Base-by-base conservation (phyloP, 2,113 vertebrate species). In the Ciconia maguari region DNA sequence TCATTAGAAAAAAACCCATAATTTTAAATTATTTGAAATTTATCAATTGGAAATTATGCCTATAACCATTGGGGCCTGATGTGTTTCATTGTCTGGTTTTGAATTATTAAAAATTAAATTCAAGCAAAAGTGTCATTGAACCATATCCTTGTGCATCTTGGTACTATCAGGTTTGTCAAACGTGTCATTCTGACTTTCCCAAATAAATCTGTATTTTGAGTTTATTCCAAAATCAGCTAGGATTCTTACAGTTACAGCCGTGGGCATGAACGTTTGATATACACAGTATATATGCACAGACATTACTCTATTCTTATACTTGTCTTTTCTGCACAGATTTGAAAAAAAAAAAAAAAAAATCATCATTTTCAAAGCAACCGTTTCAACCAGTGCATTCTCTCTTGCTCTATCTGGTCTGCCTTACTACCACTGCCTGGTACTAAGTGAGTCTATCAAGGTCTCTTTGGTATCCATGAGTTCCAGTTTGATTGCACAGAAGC, bases 401-500 rank as follows among this genome's bases (percentile, higher is more conserved):
- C 76, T 91, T 89, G 19, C 36, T 85, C 20, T 80, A 0, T 76
- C 44, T 66, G 87, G 6, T 60, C 36, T 89, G 29, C 36, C 55
- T 81, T 82, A 34, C 41, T 57, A 54, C 52, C 9, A 58, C 27
- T 76, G 30, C n/a, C 51, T 90, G 46, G 21, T 83, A 89, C 46
- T 86, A 60, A 87, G 79, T 62, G 54, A 93, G 42, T 90, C 75
- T 96, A 83, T 95, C 87, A 95, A 86, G 83, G 85, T 92, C 83
- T 95, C 88, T 94, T 90, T 80, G 29, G 93, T 85, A 96, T 92
- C 82, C 64, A 49, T 79, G 90, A 77, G 25, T 82, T 71, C 36
- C 69, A 94, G 89, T 89, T 87, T 96, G 92, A 97, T 96, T 96
- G 91, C 82, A 96, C 42, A 83, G 74, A 92, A 97, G 36, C 48